Conservation (phyloP, 2,888 invertebrate genomes). For the Adineta ricciae region DNA sequence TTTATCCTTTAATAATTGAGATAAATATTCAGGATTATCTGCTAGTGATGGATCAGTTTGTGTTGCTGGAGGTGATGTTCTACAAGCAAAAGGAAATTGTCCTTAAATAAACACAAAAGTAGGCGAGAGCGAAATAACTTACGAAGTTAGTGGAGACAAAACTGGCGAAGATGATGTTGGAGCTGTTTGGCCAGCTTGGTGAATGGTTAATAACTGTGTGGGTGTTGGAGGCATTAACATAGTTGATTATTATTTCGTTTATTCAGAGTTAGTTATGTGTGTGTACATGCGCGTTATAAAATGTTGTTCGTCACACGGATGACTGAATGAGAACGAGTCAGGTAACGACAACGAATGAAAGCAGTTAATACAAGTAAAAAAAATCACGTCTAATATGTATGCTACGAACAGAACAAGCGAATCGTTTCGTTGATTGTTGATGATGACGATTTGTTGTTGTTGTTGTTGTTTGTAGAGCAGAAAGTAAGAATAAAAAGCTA, state of each 20-base stretch:
- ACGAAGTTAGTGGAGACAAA: not conserved
- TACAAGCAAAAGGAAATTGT: too few species aligned
- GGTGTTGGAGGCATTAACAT: not conserved
- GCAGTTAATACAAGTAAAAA: not conserved
- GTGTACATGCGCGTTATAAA: constrained; percentile 5
- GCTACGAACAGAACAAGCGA: constrained; percentile 5
- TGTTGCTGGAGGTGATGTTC: not conserved
- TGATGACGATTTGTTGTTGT: not conserved
- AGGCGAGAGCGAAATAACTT: not conserved
- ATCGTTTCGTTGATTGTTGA: not conserved
- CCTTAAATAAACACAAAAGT: too few species aligned
- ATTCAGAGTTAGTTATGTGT: not conserved
- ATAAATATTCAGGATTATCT: constrained; percentile 75
- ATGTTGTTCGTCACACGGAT: constrained; percentile 13
- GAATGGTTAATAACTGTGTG: not conserved
- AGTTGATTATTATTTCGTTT: not conserved
- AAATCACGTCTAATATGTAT: not conserved
- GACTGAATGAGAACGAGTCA: constrained; percentile 1
- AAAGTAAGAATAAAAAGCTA: not conserved
- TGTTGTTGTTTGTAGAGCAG: not conserved
- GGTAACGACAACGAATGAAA: constrained; percentile 15
- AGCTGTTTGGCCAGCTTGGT: not conserved
- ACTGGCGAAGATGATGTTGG: not conserved
- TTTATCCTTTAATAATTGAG: constrained; percentile 98
- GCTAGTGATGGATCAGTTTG: constrained; percentile 1